Conservation (phyloP, 2,888 invertebrate species). For the Microctonus brassicae region DNA sequence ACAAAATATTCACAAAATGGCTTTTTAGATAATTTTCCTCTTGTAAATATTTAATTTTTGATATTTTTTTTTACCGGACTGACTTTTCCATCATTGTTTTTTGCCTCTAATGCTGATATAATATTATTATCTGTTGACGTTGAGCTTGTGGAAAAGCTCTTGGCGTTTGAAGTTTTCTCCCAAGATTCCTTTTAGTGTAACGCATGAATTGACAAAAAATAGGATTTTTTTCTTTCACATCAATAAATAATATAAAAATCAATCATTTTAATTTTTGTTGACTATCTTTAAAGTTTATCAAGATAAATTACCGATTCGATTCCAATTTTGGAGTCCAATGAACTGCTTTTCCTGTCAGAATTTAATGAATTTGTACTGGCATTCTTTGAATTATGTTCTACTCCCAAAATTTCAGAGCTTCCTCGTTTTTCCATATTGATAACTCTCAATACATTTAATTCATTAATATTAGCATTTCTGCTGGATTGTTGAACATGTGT, state of each 20-base stretch:
- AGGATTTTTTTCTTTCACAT: neutral
- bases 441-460: slow-evolving; percentile 10
- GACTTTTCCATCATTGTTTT: slow-evolving; percentile 69
- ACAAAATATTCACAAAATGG: neutral
- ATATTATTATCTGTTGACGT: slow-evolving; percentile 76
- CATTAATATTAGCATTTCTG: neutral
- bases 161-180: slow-evolving; percentile 76
- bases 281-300: too few relatives aligned
- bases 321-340: slow-evolving; percentile 86
- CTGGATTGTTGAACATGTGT: neutral
- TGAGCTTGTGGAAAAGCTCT: slow-evolving; percentile 77
- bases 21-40: neutral
- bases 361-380: slow-evolving; percentile 85
- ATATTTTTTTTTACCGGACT: slow-evolving; percentile 54
- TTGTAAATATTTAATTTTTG: neutral
- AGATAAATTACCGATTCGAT: slow-evolving; percentile 85
- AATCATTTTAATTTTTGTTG: too few relatives aligned
- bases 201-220: slow-evolving; percentile 37
- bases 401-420: slow-evolving; percentile 77
- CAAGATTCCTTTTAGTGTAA: slow-evolving; percentile 70
- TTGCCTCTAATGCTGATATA: slow-evolving; percentile 73
- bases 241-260: too few relatives aligned
- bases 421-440: slow-evolving; percentile 76
- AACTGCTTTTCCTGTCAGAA: slow-evolving; percentile 88
- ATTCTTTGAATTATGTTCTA: slow-evolving; percentile 80